Evolutionary conservation across 2,888 invertebrate species (phyloP).

Genomic region (Diplolepis rosae): DNA sequence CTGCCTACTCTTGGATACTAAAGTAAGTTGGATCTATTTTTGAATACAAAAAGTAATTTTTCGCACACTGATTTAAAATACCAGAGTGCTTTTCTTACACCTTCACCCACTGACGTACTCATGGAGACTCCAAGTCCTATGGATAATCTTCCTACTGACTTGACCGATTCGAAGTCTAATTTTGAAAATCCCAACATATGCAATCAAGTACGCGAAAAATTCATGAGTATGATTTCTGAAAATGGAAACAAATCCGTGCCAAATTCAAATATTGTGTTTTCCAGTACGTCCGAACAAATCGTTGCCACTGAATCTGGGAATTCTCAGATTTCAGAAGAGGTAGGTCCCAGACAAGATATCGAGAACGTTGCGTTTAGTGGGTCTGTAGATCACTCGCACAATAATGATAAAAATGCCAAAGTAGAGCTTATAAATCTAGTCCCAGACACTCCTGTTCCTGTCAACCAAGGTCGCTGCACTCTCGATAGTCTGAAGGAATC

Average conservation of each 20-base stretch:
- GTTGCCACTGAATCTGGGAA: slow-evolving; percentile 71
- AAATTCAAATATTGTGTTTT: slow-evolving; percentile 74
- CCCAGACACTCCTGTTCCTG: not conserved
- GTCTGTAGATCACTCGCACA: slow-evolving; percentile 17
- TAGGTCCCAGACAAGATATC: slow-evolving; percentile 33
- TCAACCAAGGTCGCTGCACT: not conserved
- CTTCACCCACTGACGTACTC: slow-evolving; percentile 76
- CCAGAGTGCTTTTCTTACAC: slow-evolving; percentile 73
- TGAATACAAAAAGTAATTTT: slow-evolving; percentile 64
- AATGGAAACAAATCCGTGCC: slow-evolving; percentile 63
- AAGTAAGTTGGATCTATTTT: slow-evolving; percentile 70
- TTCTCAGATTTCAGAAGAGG: slow-evolving; percentile 42
- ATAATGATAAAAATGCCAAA: not conserved
- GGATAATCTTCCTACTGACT: slow-evolving; percentile 40
- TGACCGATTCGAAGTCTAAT: slow-evolving; percentile 36
- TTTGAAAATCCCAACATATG: slow-evolving; percentile 51
- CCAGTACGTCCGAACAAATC: slow-evolving; percentile 85
- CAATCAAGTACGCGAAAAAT: slow-evolving; percentile 63
- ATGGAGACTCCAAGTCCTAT: slow-evolving; percentile 75
- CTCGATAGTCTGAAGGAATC: not conserved
- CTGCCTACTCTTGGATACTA: slow-evolving; percentile 55
- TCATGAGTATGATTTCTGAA: slow-evolving; percentile 63
- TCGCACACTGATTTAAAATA: slow-evolving; percentile 65
- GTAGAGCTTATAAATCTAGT: slow-evolving; percentile 20
- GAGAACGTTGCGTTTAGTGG: slow-evolving; percentile 14